A percentile compares a stretch with the other conserved stretches of the same genome.
These are phyloP conservation scores for Hanleya hanleyi DNA, from an alignment of 2,888 invertebrate genomes.

Conservation along the genomic window DNA sequence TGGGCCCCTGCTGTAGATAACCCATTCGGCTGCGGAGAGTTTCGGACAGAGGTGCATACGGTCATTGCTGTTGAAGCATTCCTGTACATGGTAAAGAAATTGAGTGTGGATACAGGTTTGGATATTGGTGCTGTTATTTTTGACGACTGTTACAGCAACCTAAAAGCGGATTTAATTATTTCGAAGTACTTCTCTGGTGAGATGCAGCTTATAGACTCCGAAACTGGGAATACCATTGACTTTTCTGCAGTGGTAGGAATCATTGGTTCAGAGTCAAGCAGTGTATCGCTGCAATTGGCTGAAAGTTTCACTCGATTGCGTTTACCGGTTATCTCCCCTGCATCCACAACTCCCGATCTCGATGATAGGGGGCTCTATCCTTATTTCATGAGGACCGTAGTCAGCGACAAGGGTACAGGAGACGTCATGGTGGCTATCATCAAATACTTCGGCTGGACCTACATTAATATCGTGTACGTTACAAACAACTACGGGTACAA, in stretches of 20 bases:
- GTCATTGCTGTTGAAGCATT: background rate
- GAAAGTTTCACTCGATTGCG: background rate
- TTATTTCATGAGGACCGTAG: background rate
- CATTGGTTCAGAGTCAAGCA: background rate
- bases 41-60: background rate
- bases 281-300: background rate
- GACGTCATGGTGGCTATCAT: background rate
- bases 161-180: background rate
- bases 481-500: background rate
- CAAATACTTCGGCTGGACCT: background rate
- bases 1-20: background rate
- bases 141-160: background rate
- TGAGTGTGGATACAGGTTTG: background rate
- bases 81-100: background rate
- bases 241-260: background rate
- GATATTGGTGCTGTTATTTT: background rate
- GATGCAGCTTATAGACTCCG: background rate
- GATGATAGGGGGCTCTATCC: background rate
- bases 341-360: background rate
- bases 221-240: background rate
- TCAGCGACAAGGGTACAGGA: background rate
- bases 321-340: background rate
- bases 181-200: background rate
- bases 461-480: background rate
- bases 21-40: constrained; percentile 1